A percentile compares a stretch with the other conserved stretches of the same genome.
These are phyloP conservation scores for Falco biarmicus DNA, from an alignment of 2,797 vertebrate genomes.

Conservation along the genomic window DNA sequence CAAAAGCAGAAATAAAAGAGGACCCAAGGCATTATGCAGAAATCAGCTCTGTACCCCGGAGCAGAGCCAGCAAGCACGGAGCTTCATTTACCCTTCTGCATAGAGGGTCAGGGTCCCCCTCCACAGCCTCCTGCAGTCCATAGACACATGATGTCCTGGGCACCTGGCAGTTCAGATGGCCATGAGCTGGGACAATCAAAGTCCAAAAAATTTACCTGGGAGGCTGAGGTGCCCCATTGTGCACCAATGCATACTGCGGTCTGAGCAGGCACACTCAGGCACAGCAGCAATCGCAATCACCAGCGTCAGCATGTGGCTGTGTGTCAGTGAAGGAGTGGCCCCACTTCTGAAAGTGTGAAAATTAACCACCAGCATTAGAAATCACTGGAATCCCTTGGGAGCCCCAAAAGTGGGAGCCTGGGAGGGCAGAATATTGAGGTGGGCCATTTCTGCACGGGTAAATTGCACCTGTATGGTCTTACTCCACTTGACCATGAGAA, in stretches of 20 bases:
- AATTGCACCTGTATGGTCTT: conserved; percentile 13
- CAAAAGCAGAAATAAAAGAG: not conserved
- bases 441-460: not conserved
- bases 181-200: not conserved
- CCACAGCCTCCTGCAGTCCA: not conserved
- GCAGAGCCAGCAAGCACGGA: not conserved
- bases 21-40: not conserved
- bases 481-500: conserved; percentile 52
- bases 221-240: not conserved
- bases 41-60: not conserved
- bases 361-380: not conserved
- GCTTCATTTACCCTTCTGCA: not conserved
- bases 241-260: accelerated
- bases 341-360: not conserved
- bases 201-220: not conserved
- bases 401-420: not conserved
- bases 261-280: not conserved
- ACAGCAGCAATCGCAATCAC: not conserved
- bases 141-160: accelerated
- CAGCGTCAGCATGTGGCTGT: not conserved
- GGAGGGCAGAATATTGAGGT: not conserved
- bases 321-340: conserved; percentile 9
- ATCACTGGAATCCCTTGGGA: conserved; percentile 32
- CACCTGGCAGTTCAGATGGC: accelerated
- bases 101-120: not conserved